These are phyloP conservation scores for Drosophila azteca DNA, from an alignment of 1,140 invertebrate genomes.

Conservation along the genomic window DNA sequence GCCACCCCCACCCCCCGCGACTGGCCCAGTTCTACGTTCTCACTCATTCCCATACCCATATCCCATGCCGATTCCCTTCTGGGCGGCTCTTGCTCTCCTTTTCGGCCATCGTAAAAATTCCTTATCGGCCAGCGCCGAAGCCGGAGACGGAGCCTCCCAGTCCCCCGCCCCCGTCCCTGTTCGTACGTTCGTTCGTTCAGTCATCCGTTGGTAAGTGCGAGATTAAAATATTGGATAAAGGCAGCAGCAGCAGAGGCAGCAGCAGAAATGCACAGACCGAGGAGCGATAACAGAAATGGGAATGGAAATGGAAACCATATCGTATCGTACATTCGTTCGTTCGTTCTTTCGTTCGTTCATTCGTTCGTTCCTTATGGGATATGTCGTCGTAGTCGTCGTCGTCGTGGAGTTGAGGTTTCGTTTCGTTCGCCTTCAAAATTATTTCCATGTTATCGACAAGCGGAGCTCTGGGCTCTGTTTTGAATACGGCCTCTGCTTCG, in stretches of 20 bases:
- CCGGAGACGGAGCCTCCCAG: constrained; percentile 19
- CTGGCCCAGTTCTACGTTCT: neutral
- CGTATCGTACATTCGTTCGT: constrained; percentile 40
- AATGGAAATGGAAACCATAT: constrained; percentile 67
- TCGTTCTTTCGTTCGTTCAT: neutral
- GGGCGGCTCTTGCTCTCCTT: constrained; percentile 7
- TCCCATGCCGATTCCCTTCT: no score
- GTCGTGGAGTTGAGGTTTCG: no score
- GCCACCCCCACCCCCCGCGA: constrained; percentile 38
- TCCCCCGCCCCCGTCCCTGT: constrained; percentile 7
- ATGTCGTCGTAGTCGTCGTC: no score
- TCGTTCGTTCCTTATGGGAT: no score
- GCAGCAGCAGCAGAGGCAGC: constrained; percentile 31
- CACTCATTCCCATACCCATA: neutral
- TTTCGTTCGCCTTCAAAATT: constrained; percentile 43
- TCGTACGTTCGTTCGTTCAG: constrained; percentile 47
- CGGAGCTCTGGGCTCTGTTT: constrained; percentile 48
- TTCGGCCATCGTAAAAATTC: constrained; percentile 51
- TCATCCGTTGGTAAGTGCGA: constrained; percentile 75
- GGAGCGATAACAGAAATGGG: constrained; percentile 58
- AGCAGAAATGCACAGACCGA: constrained; percentile 59
- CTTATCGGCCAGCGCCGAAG: constrained; percentile 47
- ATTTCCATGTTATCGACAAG: constrained; percentile 64
- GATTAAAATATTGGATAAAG: constrained; percentile 81
- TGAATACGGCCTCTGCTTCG: constrained; percentile 47